Evolutionary conservation across 2,888 invertebrate species (phyloP).

Genomic region (Microctonus aethiopoides): DNA sequence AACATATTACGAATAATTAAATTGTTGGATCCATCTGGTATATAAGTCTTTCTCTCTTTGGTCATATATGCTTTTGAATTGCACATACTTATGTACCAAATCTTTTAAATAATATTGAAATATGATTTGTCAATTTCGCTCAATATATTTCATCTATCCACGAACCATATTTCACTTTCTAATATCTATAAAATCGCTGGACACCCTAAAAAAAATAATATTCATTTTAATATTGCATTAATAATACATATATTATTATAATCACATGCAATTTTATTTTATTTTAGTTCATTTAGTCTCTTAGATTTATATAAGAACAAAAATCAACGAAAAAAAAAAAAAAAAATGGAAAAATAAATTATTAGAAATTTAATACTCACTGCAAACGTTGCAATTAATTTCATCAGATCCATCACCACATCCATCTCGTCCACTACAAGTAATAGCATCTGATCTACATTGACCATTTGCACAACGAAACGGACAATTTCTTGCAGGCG

Average conservation of each 20-base stretch:
- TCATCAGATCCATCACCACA: constrained; percentile 94
- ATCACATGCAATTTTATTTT: too few species aligned
- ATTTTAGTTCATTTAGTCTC: too few species aligned
- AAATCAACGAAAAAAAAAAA: background rate
- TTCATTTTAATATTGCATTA: background rate
- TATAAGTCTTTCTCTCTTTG: constrained; percentile 21
- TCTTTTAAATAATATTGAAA: background rate
- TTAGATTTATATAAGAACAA: too few species aligned
- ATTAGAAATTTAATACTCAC: constrained; percentile 75
- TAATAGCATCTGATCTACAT: constrained; percentile 88
- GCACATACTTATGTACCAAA: constrained; percentile 19
- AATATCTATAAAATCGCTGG: constrained; percentile 62
- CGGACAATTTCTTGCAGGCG: constrained; percentile 76
- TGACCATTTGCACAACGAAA: constrained; percentile 88
- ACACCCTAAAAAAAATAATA: constrained; percentile 68
- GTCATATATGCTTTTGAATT: constrained; percentile 11
- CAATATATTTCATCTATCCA: background rate
- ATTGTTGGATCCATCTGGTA: constrained; percentile 4
- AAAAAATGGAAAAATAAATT: background rate
- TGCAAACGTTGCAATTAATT: constrained; percentile 84
- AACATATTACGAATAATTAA: background rate
- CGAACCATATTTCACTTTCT: background rate
- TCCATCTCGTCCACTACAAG: constrained; percentile 90
- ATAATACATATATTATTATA: background rate
- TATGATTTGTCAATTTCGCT: background rate